Evolutionary conservation across 2,888 invertebrate genomes (phyloP).

Genomic region (Amphipyra berbera): DNA sequence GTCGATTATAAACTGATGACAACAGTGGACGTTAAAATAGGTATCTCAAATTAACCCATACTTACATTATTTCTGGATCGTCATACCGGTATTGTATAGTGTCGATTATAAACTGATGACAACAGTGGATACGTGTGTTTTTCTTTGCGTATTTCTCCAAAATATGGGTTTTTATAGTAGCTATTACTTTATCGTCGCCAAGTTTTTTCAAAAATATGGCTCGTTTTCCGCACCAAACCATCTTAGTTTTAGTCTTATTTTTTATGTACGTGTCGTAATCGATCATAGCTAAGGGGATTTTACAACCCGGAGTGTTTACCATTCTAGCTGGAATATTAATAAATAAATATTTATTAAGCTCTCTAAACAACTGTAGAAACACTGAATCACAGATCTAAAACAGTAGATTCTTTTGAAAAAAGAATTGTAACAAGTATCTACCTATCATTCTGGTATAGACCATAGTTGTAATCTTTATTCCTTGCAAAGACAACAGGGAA

Average conservation of each 20-base stretch:
- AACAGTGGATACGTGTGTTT: constrained; percentile 71
- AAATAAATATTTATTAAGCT: not conserved
- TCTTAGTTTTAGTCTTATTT: constrained; percentile 45
- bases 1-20: constrained; percentile 72
- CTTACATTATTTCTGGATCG: constrained; percentile 32
- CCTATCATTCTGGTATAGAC: no score
- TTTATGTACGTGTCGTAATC: constrained; percentile 63
- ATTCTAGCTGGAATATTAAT: constrained; percentile 66
- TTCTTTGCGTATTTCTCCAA: constrained; percentile 69
- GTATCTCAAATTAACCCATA: not conserved
- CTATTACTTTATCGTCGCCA: constrained; percentile 65
- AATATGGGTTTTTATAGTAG: constrained; percentile 66
- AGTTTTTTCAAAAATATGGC: constrained; percentile 75
- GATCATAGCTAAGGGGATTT: constrained; percentile 74
- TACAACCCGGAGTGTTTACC: constrained; percentile 77
- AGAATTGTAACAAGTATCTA: no score
- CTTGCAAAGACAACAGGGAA: no score
- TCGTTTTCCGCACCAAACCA: constrained; percentile 71
- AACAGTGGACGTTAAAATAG: constrained; percentile 69
- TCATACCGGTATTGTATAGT: constrained; percentile 47
- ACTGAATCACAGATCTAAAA: no score
- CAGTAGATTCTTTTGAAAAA: no score
- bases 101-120: constrained; percentile 72
- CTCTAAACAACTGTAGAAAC: not conserved
- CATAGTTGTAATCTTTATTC: no score